Conservation (phyloP, 2,888 invertebrate species). For the Sclerodermus sp. region DNA sequence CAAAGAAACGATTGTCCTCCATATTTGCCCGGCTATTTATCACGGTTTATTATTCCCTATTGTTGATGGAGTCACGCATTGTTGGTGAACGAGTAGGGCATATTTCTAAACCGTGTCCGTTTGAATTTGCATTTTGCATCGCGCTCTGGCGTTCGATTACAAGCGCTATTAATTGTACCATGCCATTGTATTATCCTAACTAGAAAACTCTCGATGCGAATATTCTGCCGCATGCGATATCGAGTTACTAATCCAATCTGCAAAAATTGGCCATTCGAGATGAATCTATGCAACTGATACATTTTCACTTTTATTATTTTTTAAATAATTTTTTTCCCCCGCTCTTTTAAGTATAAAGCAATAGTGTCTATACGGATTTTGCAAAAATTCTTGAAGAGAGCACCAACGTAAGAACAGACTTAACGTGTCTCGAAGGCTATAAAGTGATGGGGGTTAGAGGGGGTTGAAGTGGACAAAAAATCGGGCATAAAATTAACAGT, state of each 20-base stretch:
- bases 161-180: constrained; percentile 41
- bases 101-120: constrained; percentile 55
- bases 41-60: constrained; percentile 59
- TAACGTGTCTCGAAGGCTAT: no score
- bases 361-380: no score
- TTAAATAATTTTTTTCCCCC: no score
- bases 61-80: constrained; percentile 51
- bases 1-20: constrained; percentile 39
- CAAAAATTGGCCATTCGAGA: no score
- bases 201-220: no score
- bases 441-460: constrained; percentile 7
- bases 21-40: constrained; percentile 57
- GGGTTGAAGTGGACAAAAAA: constrained; percentile 39
- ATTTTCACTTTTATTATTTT: no score
- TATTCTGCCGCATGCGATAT: no score
- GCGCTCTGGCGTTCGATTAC: constrained; percentile 46
- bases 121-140: constrained; percentile 53
- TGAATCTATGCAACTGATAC: no score
- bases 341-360: no score
- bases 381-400: no score
- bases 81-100: constrained; percentile 45
- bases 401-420: no score
- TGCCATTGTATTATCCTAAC: constrained; percentile 5
- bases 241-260: no score
- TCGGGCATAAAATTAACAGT: constrained; percentile 55